Evolutionary conservation across 1,140 invertebrate species (phyloP).

Genomic region (Trachymyrmex septentrionalis): DNA sequence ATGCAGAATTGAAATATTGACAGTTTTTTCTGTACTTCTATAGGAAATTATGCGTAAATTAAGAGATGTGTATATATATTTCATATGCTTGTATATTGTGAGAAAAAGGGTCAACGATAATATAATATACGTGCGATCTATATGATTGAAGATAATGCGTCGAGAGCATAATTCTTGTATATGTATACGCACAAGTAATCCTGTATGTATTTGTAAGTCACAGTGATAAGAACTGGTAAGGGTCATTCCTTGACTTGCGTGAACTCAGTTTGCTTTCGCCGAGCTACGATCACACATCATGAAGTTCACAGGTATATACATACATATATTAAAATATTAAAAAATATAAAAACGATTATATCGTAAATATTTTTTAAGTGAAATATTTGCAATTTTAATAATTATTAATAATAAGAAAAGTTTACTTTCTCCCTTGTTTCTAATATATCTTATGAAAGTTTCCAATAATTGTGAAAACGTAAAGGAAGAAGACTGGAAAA

Average conservation of each 20-base stretch:
- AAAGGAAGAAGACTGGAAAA: not conserved
- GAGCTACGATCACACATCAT: conserved; percentile 78
- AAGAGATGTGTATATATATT: conserved; percentile 8
- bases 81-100: conserved; percentile 61
- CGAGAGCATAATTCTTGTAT: conserved; percentile 76
- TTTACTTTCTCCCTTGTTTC: not conserved
- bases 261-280: conserved; percentile 79
- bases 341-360: not conserved
- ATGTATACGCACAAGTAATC: not conserved
- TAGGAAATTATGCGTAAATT: not conserved
- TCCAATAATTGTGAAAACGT: not conserved
- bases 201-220: conserved; percentile 76
- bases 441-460: conserved; percentile 17
- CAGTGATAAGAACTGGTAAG: conserved; percentile 78
- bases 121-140: conserved; percentile 58
- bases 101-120: conserved; percentile 67
- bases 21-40: not conserved
- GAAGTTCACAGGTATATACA: conserved; percentile 77
- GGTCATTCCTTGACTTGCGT: conserved; percentile 83
- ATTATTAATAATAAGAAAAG: conserved; percentile 5
- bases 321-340: conserved; percentile 31
- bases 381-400: conserved; percentile 12
- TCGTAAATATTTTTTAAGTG: not conserved
- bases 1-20: conserved; percentile 14
- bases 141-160: conserved; percentile 79